These are phyloP conservation scores for Rhingia rostrata DNA, from an alignment of 2,888 invertebrate species.

Conservation along the genomic window DNA sequence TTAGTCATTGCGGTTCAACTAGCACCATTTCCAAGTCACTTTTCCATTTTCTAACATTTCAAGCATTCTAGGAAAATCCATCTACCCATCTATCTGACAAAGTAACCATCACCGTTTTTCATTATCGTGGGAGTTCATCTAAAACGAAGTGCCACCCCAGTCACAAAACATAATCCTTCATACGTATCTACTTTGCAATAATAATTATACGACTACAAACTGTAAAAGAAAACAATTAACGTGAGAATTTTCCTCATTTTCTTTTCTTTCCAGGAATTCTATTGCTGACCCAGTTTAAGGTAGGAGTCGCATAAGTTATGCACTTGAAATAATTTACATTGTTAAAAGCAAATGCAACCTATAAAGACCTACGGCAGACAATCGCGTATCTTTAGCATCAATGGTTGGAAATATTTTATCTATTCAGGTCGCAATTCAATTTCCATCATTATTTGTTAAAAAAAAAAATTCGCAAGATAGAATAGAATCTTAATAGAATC, in stretches of 20 bases:
- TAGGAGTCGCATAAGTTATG: constrained; percentile 27
- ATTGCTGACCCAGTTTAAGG: constrained; percentile 66
- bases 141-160: constrained; percentile 18
- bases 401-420: background rate
- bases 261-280: constrained; percentile 62
- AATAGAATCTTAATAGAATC: background rate
- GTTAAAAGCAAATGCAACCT: constrained; percentile 8
- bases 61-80: background rate
- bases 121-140: constrained; percentile 48
- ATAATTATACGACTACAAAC: constrained; percentile 12
- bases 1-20: background rate
- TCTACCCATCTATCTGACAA: constrained; percentile 3
- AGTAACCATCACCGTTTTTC: constrained; percentile 9
- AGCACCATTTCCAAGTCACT: background rate
- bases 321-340: constrained; percentile 6
- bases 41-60: constrained; percentile 10
- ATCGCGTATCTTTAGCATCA: background rate
- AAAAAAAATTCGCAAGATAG: background rate
- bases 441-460: background rate
- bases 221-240: constrained; percentile 62
- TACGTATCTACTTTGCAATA: constrained; percentile 10
- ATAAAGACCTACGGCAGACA: background rate
- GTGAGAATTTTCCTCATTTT: constrained; percentile 64
- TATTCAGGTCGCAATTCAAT: constrained; percentile 12
- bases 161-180: background rate